phyloP scores from a whole-genome alignment of 2,888 invertebrate genomes.

The Tipula confusa region DNA sequence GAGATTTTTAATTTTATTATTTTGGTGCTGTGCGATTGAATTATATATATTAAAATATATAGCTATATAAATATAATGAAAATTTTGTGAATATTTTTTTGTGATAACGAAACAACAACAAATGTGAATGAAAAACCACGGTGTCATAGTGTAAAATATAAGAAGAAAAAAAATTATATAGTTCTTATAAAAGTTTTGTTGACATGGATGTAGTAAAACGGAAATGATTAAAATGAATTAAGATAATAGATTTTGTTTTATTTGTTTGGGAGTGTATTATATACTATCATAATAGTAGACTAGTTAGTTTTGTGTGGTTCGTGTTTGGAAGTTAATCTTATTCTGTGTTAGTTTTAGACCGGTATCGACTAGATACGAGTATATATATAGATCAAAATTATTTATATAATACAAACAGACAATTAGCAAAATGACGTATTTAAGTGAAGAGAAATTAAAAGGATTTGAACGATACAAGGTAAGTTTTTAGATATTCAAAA shows the following conservation, averaged over 20 bases:
- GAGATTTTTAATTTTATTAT: too few species aligned
- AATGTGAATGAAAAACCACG: not conserved
- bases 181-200: not conserved
- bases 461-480: conserved; percentile 52
- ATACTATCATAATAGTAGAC: not conserved
- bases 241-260: not conserved
- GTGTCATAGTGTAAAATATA: not conserved
- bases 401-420: not conserved
- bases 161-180: not conserved
- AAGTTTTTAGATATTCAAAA: conserved; percentile 31
- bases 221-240: conserved; percentile 20
- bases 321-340: not conserved
- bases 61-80: not conserved
- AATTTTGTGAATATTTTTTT: not conserved
- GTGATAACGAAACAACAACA: not conserved
- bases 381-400: not conserved
- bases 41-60: not conserved
- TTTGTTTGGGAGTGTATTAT: not conserved
- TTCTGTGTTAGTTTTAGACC: not conserved
- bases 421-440: conserved; percentile 43
- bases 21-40: not conserved
- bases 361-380: too few species aligned
- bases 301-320: not conserved
- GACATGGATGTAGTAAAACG: not conserved
- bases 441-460: conserved; percentile 47